Base-by-base conservation (phyloP, 2,113 vertebrate species). In the Archilochus colubris region DNA sequence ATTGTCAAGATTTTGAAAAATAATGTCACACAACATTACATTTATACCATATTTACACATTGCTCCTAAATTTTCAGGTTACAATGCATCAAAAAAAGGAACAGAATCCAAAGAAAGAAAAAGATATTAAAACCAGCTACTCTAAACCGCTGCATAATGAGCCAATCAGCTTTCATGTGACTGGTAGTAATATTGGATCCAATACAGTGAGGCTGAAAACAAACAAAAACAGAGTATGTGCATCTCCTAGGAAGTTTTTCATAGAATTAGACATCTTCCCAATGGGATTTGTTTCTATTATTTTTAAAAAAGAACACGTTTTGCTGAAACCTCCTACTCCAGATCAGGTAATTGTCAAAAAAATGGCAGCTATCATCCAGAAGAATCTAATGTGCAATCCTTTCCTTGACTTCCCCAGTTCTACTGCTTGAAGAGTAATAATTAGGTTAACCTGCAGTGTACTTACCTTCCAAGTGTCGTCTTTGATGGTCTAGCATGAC, bases 401-500 rank as follows among this genome's bases (percentile, higher is more conserved):
- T 38, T 62, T 94, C 36, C 53, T 85, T 68, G 54, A 85, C 27
- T 25, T 68, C 62, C 57, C 27, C 44, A 72, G 16, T 17, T 44
- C 23, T 48, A 6, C 19, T 89, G 40, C 63, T 93, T 50, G 36
- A 66, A 61, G 82, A 36, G 36, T 9, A 40, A 31, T 2, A 31
- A 66, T 67, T 7, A 63, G 23, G 38, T 88, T 86, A 61, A 88
- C 67, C 68, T 74, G 70, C 91, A 91, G 72, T 58, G 88, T 36
- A n/a, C 86, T 83, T 97, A 99, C 99, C 99, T 96, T 99, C 98
- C 31, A 98, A 96, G 88, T 99, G 99, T 72, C 99, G 95, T 83
- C 99, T 96, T 94, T 99, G 99, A 97, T 99, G 99, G 97, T 99
- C 99, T 94, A 99, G 98, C 99, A 99, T 99, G 83, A 99, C 99